Percentiles rank a stretch among this genome's conserved stretches.
These are phyloP conservation scores for Diplolepis rosae DNA, from an alignment of 2,888 invertebrate genomes.

Conservation along the genomic window DNA sequence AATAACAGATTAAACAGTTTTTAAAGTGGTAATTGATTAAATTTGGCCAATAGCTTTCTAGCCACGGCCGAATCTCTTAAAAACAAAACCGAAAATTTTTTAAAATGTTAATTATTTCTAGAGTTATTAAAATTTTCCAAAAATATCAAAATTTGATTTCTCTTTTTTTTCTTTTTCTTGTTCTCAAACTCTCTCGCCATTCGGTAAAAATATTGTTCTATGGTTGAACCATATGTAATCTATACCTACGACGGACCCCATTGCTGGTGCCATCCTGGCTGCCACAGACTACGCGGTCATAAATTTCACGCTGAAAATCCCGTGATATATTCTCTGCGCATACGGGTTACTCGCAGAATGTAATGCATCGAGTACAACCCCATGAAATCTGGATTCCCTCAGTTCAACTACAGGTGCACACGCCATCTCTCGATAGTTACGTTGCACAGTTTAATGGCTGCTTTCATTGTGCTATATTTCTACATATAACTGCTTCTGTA, in stretches of 20 bases:
- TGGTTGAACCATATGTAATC: slow-evolving; percentile 17
- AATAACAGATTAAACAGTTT: too few species aligned
- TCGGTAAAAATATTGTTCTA: neutral
- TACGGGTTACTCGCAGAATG: slow-evolving; percentile 16
- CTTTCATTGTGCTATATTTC: slow-evolving; percentile 14
- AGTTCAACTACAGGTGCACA: slow-evolving; percentile 15
- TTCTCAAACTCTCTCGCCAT: slow-evolving; percentile 1
- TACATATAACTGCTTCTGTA: neutral
- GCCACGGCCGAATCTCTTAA: too few species aligned
- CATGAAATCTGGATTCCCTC: slow-evolving; percentile 28
- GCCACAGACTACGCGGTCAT: slow-evolving; percentile 51
- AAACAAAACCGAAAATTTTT: too few species aligned
- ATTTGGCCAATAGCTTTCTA: too few species aligned
- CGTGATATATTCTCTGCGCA: slow-evolving; percentile 47
- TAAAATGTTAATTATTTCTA: too few species aligned
- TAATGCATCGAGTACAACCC: slow-evolving; percentile 14
- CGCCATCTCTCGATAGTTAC: slow-evolving; percentile 7
- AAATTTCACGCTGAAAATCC: slow-evolving; percentile 59
- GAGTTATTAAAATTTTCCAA: too few species aligned
- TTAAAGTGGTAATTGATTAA: too few species aligned
- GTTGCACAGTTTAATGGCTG: slow-evolving; percentile 19
- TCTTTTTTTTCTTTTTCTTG: too few species aligned
- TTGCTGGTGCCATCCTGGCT: slow-evolving; percentile 36
- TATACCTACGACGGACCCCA: slow-evolving; percentile 3
- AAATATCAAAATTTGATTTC: too few species aligned